phyloP scores from a whole-genome alignment of 2,888 invertebrate species.

The Leptinotarsa rubiginosa region DNA sequence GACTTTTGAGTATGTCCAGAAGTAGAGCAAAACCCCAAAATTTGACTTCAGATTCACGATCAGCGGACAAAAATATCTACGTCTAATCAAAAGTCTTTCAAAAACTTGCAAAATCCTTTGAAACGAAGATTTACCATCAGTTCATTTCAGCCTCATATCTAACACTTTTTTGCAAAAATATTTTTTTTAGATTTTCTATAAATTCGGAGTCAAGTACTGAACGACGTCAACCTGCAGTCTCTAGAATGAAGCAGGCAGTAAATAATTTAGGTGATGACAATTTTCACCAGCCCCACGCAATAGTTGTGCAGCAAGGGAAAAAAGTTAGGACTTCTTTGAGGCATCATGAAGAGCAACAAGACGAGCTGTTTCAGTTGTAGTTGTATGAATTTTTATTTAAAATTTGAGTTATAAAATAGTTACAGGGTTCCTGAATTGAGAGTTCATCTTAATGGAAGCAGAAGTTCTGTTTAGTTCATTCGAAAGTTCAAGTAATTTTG shows the following conservation, averaged over 20 bases:
- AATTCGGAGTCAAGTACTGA: constrained; percentile 51
- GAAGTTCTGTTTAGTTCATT: no score
- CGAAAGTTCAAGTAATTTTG: no score
- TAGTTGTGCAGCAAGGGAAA: constrained; percentile 83
- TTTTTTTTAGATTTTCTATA: constrained; percentile 54
- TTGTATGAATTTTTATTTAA: constrained; percentile 54
- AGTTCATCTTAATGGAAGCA: not conserved
- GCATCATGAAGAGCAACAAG: constrained; percentile 85
- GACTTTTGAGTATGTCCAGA: no score
- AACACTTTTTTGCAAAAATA: not conserved
- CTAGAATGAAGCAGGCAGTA: constrained; percentile 62
- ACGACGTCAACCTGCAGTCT: constrained; percentile 61
- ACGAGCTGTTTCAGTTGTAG: constrained; percentile 94
- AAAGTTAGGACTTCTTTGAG: constrained; percentile 84
- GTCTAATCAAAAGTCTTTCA: no score
- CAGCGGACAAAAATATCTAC: no score
- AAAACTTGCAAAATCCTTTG: no score
- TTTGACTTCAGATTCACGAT: no score
- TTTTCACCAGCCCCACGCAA: constrained; percentile 58
- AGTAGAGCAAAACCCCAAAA: no score
- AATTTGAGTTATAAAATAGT: not conserved
- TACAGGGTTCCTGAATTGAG: not conserved
- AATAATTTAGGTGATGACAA: constrained; percentile 56
- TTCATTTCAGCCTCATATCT: no score
- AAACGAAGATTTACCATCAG: no score